Percentiles rank a stretch among this genome's conserved stretches.
Evolutionary conservation across 30 jellyfish, hydroid and myxozoan species (phyloP).

Genomic region (Turritopsis dohrnii): DNA sequence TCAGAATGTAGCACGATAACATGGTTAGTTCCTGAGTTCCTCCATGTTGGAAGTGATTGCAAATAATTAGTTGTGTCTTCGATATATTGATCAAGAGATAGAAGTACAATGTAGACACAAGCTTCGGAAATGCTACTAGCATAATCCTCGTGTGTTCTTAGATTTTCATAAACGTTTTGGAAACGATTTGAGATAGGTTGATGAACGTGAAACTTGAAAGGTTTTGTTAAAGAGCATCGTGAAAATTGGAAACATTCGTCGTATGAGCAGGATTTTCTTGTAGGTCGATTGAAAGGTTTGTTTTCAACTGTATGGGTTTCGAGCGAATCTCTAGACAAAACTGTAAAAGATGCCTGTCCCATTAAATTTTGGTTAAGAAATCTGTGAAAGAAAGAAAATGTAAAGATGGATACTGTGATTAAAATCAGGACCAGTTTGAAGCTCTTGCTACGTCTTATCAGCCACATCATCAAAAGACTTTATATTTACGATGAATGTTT

Average conservation of each 20-base stretch:
- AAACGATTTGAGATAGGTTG: slow-evolving; percentile 21
- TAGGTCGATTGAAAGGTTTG: too few relatives aligned
- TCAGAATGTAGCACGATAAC: slow-evolving; percentile 25
- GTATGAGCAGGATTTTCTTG: not conserved
- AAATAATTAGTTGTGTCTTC: slow-evolving; percentile 12
- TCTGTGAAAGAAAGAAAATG: too few relatives aligned
- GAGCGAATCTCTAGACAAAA: too few relatives aligned
- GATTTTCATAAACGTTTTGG: not conserved
- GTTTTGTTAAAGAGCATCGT: slow-evolving; percentile 37
- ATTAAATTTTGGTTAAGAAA: too few relatives aligned
- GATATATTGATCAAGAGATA: slow-evolving; percentile 14
- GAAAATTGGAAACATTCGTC: slow-evolving; percentile 55
- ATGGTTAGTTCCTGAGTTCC: slow-evolving; percentile 57
- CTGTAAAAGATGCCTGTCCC: too few relatives aligned
- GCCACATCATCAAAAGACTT: too few relatives aligned
- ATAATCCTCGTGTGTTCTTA: not conserved
- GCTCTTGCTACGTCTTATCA: too few relatives aligned
- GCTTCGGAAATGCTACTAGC: slow-evolving; percentile 11
- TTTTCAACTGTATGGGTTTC: too few relatives aligned
- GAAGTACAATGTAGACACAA: slow-evolving; percentile 40
- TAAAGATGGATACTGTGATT: too few relatives aligned
- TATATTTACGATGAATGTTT: too few relatives aligned
- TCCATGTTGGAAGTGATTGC: slow-evolving; percentile 32
- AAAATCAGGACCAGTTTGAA: too few relatives aligned
- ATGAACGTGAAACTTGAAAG: slow-evolving; percentile 35